Conservation (phyloP, 2,797 vertebrate genomes). For the Carduelis carduelis region DNA sequence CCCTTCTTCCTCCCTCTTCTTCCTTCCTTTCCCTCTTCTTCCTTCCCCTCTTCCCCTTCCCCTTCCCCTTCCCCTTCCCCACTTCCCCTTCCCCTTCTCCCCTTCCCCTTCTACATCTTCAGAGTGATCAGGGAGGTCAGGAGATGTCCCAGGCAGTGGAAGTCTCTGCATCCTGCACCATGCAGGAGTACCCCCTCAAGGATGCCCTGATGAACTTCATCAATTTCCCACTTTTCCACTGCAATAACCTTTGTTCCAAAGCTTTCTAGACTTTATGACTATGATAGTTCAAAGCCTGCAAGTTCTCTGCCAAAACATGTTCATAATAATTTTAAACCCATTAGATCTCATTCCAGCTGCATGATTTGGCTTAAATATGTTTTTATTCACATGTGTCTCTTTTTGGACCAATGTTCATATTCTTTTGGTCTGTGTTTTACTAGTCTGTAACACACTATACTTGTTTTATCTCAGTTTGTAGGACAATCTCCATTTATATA, state of each 20-base stretch:
- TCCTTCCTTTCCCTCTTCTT: background rate
- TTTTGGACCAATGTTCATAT: background rate
- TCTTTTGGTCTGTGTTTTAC: background rate
- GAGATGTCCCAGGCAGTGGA: rapidly evolving
- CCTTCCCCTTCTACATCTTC: background rate
- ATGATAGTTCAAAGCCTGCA: background rate
- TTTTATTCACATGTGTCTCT: background rate
- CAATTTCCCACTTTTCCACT: background rate
- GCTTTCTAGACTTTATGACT: background rate
- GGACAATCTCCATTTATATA: background rate
- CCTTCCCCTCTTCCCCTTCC: no score
- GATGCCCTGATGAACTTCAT: background rate
- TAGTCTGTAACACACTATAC: background rate
- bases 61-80: background rate
- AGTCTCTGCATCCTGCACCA: background rate
- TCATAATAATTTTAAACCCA: background rate
- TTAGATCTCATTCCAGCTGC: background rate
- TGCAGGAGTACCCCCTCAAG: rapidly evolving
- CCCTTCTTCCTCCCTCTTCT: background rate
- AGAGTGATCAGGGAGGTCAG: background rate
- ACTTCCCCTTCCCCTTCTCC: background rate
- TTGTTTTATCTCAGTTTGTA: background rate
- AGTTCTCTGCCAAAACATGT: background rate
- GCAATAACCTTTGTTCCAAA: background rate
- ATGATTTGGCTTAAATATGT: background rate